phyloP scores from a whole-genome alignment of 2,797 vertebrate genomes.

The Cuniculus paca region DNA sequence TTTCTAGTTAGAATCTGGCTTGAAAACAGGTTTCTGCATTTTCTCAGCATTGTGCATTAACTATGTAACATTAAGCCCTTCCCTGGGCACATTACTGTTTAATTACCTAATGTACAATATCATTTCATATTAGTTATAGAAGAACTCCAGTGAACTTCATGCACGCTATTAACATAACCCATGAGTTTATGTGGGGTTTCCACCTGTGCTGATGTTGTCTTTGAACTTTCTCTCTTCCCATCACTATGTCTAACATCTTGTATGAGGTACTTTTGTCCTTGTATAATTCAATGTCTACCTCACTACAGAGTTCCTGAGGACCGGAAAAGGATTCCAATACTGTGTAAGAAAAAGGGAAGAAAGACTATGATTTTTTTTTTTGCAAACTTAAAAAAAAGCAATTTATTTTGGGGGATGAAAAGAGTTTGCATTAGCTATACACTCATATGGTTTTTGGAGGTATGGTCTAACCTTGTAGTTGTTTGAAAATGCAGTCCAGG shows the following conservation, averaged over 20 bases:
- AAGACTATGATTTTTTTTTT: not conserved
- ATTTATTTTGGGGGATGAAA: not conserved
- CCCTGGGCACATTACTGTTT: constrained; percentile 9
- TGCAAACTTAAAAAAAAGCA: not conserved
- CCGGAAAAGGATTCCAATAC: not conserved
- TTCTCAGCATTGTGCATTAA: not conserved
- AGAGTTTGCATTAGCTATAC: not conserved
- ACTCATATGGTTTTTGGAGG: not conserved
- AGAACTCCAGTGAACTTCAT: not conserved
- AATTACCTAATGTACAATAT: constrained; percentile 54
- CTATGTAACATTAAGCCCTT: constrained; percentile 10
- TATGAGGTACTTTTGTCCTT: not conserved
- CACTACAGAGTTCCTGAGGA: not conserved
- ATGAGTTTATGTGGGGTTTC: not conserved
- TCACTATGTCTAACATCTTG: not conserved
- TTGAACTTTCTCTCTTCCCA: not conserved
- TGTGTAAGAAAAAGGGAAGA: not conserved
- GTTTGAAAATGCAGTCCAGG: not conserved
- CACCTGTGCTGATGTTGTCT: not conserved
- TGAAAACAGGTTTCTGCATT: constrained; percentile 12
- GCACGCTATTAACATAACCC: not conserved
- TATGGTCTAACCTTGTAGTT: not conserved
- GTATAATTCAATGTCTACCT: not conserved
- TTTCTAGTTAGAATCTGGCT: not conserved
- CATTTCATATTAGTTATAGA: not conserved